Conservation (phyloP, 2,888 invertebrate species). For the Sesia apiformis region DNA sequence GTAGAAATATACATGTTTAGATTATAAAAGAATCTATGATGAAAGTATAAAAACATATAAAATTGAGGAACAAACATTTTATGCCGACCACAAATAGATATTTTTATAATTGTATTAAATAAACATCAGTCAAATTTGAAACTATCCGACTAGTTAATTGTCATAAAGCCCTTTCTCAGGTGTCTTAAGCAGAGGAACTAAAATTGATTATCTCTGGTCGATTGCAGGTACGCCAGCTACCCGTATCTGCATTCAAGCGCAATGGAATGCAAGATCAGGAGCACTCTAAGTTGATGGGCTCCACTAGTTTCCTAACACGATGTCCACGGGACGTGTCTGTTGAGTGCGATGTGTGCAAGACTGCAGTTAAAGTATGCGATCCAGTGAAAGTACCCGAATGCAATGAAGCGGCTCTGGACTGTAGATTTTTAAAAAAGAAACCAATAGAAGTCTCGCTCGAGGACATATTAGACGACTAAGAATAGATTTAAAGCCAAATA, state of each 20-base stretch:
- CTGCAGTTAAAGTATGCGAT: constrained; percentile 33
- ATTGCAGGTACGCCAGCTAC: constrained; percentile 59
- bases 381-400: constrained; percentile 43
- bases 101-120: too few relatives aligned
- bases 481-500: too few relatives aligned
- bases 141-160: too few relatives aligned
- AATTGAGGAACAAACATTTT: too few relatives aligned
- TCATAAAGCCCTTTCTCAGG: too few relatives aligned
- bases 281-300: constrained; percentile 48
- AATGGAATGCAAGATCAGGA: constrained; percentile 67
- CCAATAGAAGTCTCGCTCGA: constrained; percentile 46
- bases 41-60: too few relatives aligned
- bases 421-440: constrained; percentile 31
- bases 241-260: constrained; percentile 60
- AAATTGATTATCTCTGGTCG: constrained; percentile 20
- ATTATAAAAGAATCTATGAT: too few relatives aligned
- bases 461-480: constrained; percentile 42
- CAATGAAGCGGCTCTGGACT: constrained; percentile 16
- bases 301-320: constrained; percentile 50
- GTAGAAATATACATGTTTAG: too few relatives aligned
- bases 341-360: constrained; percentile 35
- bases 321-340: constrained; percentile 48
- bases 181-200: too few relatives aligned
- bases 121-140: too few relatives aligned
- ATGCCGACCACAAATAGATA: too few relatives aligned